Evolutionary conservation across 2,113 vertebrate genomes (phyloP).

Genomic region (Nipponia nippon): DNA sequence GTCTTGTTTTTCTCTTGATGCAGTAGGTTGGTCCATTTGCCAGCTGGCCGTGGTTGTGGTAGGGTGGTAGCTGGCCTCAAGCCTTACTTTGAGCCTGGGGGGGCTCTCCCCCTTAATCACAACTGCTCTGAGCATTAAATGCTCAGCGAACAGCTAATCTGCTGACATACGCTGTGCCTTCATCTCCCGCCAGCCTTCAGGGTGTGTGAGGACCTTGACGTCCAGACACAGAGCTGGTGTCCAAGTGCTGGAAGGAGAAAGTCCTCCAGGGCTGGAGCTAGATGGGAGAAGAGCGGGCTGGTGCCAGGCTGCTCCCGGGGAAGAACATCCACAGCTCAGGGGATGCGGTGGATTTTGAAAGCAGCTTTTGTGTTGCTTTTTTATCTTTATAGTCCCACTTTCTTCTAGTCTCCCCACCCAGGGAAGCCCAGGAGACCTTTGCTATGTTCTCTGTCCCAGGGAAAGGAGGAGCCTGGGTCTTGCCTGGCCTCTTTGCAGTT

Average conservation of each 20-base stretch:
- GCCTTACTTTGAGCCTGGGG: background rate
- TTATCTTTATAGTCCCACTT: background rate
- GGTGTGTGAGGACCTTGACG: background rate
- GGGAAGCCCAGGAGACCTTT: background rate
- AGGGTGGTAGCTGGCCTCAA: background rate
- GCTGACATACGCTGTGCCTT: background rate
- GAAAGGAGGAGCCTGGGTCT: background rate
- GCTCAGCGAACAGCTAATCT: background rate
- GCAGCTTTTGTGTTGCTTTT: background rate
- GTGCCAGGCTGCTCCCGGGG: background rate
- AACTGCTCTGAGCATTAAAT: background rate
- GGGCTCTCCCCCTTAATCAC: background rate
- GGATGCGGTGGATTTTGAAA: background rate
- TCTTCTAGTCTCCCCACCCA: background rate
- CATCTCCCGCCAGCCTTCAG: background rate
- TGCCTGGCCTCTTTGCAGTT: background rate
- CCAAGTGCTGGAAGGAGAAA: background rate
- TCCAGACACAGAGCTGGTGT: background rate
- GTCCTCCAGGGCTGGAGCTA: background rate
- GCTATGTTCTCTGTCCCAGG: background rate
- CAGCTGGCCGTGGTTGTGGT: rapidly evolving
- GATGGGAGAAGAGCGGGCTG: rapidly evolving
- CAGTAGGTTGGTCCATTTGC: background rate
- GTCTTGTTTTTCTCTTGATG: background rate
- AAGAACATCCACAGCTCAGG: background rate